Base-by-base conservation (phyloP, 2,888 invertebrate species). In the Anarsia innoxiella region DNA sequence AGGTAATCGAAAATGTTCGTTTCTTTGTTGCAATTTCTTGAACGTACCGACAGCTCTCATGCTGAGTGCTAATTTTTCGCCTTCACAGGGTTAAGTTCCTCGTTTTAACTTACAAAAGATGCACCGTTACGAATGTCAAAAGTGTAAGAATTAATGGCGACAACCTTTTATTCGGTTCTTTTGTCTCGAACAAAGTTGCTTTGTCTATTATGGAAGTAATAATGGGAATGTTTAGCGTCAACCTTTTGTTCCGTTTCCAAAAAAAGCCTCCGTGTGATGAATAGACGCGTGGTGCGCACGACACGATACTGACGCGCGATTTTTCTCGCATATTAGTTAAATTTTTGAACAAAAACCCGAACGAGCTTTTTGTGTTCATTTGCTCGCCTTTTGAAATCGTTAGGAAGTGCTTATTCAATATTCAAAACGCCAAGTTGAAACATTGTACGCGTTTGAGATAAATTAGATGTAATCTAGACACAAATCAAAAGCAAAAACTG, bases 211-310 rank as follows among this genome's bases (percentile, higher is more conserved):
- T 63, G 56, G 53, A 67, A 52, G 68, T 62, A 71, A 84, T 83
- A 84, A 84, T 83, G 68, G 78, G 68, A 69, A 71, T 83, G 84
- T 84, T 83, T 82, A 84, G 68, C 73, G 72, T 80, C 79, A 72
- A 54, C 58, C 78, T 72, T 78, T 84, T 84, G 80, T 83, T 66
- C 53, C 36, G 52, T 59, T 64, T 62, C 62, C 58, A 65, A 69
- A 79, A 78, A 78, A 67, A 58, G 58, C 50, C 51, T 54, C 52
- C 46, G 40, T 51, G 52, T 63, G 59, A 63, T 77, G 76, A 77
- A 79, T 77, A 63, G 63, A 66, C 74, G 72, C 77, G 76, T 79
- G 82, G 67, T 62, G 71, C 53, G 72, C 71, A 60, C 67, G 67
- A 68, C 75, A 59, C 67, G 70, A 71, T 61, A 64, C 63, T 66